Percentiles rank a stretch among this genome's conserved stretches.
These are phyloP conservation scores for Drosophila miranda DNA, from an alignment of 1,140 invertebrate species.

Conservation along the genomic window DNA sequence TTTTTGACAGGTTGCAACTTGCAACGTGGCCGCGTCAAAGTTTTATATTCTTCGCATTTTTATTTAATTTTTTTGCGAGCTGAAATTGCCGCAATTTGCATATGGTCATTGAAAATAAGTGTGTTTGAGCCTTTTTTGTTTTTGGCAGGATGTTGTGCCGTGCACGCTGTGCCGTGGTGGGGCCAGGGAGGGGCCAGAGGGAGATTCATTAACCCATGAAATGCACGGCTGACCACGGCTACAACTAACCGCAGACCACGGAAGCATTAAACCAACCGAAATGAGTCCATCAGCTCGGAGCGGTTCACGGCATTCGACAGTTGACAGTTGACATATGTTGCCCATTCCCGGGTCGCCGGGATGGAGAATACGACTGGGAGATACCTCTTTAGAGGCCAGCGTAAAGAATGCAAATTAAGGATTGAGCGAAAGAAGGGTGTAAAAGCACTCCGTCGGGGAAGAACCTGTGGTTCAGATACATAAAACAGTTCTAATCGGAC, in stretches of 20 bases:
- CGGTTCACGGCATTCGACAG: slow-evolving; percentile 3
- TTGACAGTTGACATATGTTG: slow-evolving; percentile 6
- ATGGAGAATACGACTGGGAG: not conserved
- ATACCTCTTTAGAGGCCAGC: not conserved
- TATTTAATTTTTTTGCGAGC: not conserved
- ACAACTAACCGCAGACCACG: slow-evolving; percentile 28
- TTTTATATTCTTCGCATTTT: slow-evolving; percentile 4
- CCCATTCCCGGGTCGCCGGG: too few relatives aligned
- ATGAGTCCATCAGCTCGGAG: slow-evolving; percentile 22
- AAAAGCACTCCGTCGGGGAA: too few relatives aligned
- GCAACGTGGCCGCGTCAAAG: slow-evolving; percentile 1
- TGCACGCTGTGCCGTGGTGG: too few relatives aligned
- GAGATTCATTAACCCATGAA: slow-evolving; percentile 43
- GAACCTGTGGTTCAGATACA: too few relatives aligned
- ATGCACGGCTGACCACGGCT: slow-evolving; percentile 26
- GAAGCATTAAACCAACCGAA: slow-evolving; percentile 31
- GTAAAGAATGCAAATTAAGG: too few relatives aligned
- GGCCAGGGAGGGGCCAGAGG: not conserved
- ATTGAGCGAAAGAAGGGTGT: too few relatives aligned
- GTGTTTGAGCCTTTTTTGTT: not conserved
- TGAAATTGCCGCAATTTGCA: slow-evolving; percentile 33
- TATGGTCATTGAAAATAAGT: slow-evolving; percentile 3
- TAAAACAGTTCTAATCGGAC: not conserved
- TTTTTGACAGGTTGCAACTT: slow-evolving; percentile 7
- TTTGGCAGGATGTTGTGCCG: not conserved